These are phyloP conservation scores for Drosophila tristis DNA, from an alignment of 1,140 invertebrate species.

Conservation along the genomic window DNA sequence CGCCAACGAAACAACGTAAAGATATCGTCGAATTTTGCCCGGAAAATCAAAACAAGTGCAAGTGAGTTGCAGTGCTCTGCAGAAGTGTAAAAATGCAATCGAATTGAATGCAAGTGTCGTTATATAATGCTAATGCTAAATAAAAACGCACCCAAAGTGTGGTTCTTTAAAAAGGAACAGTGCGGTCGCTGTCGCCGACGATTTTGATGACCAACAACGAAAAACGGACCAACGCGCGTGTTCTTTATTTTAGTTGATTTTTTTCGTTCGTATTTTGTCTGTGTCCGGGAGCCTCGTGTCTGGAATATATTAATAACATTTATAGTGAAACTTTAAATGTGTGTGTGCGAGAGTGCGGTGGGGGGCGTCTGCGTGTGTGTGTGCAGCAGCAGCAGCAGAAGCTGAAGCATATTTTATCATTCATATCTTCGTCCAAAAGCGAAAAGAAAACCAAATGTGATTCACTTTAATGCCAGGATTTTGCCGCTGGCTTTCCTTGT, in stretches of 20 bases:
- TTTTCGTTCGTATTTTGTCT: conserved; percentile 34
- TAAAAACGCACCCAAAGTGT: conserved; percentile 7
- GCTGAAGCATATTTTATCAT: conserved; percentile 49
- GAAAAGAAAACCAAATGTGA: conserved; percentile 45
- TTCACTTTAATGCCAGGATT: conserved; percentile 42
- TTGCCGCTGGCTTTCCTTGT: conserved; percentile 28
- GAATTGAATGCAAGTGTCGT: conserved; percentile 10
- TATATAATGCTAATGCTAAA: conserved; percentile 28
- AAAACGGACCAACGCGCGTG: conserved; percentile 67
- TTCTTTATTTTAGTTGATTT: conserved; percentile 33
- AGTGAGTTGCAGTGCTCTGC: conserved; percentile 41
- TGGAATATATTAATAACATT: conserved; percentile 72
- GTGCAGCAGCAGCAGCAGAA: conserved; percentile 18
- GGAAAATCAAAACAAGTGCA: conserved; percentile 63
- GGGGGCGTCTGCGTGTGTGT: conserved; percentile 35
- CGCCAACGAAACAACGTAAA: background rate
- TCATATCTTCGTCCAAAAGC: conserved; percentile 50
- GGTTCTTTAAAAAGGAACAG: conserved; percentile 3
- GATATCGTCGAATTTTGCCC: conserved; percentile 8
- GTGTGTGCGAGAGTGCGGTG: conserved; percentile 16
- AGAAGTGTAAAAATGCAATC: conserved; percentile 26
- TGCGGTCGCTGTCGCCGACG: background rate
- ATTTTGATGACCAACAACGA: conserved; percentile 1
- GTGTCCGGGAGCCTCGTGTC: conserved; percentile 54
- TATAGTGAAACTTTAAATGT: conserved; percentile 41